phyloP scores from a whole-genome alignment of 92 coral and sea anemone species.

The Desmophyllum pertusum region DNA sequence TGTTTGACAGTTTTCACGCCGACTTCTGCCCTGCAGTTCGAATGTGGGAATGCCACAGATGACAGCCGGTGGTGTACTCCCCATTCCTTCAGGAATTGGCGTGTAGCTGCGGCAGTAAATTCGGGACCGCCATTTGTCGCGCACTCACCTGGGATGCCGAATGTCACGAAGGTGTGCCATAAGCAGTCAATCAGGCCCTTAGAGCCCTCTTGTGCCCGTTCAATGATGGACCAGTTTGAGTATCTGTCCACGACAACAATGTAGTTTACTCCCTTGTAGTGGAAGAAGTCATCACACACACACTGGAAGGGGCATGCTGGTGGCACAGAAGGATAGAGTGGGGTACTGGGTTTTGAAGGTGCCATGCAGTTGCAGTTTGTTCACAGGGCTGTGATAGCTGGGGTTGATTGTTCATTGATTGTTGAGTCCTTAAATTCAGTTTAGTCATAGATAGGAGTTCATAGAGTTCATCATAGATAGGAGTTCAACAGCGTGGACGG shows the following conservation, averaged over 20 bases:
- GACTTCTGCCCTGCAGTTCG: conserved; percentile 53
- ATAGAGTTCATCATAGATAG: too few species aligned
- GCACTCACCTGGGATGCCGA: conserved; percentile 64
- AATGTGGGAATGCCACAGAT: conserved; percentile 60
- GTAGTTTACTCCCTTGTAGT: conserved; percentile 64
- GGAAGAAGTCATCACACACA: conserved; percentile 68
- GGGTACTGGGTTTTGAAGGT: conserved; percentile 70
- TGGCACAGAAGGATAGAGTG: conserved; percentile 47
- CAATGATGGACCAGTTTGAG: conserved; percentile 76
- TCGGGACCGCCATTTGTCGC: conserved; percentile 61
- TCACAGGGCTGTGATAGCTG: conserved; percentile 42
- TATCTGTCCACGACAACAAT: conserved; percentile 69
- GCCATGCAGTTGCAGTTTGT: conserved; percentile 66
- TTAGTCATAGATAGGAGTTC: too few species aligned
- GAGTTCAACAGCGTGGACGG: too few species aligned
- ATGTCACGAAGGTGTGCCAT: conserved; percentile 47
- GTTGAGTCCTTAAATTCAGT: too few species aligned
- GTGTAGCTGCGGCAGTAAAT: conserved; percentile 53
- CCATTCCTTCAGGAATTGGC: conserved; percentile 68
- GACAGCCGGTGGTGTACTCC: conserved; percentile 61
- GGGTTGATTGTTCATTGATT: too few species aligned
- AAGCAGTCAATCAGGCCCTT: conserved; percentile 66
- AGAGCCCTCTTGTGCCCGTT: conserved; percentile 59
- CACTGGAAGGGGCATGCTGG: conserved; percentile 69
- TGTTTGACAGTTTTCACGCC: conserved; percentile 47